Conservation (phyloP, 2,797 vertebrate species). For the Vultur gryphus region DNA sequence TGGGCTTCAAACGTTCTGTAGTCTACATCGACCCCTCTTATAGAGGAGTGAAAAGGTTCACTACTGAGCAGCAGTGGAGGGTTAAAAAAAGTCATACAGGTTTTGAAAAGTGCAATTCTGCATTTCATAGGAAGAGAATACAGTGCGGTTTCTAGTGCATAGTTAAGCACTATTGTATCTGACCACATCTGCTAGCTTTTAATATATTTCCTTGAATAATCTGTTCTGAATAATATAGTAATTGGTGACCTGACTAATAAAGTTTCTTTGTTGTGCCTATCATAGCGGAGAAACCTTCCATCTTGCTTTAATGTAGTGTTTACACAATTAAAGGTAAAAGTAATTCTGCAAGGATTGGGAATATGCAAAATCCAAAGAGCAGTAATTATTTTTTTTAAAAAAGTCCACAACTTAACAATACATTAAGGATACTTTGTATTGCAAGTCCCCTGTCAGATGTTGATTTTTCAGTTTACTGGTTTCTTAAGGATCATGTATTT, state of each 20-base stretch:
- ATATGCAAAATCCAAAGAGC: slow-evolving; percentile 29
- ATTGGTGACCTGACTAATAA: slow-evolving; percentile 71
- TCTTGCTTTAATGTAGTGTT: slow-evolving; percentile 19
- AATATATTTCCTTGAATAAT: slow-evolving; percentile 69
- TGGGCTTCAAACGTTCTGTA: slow-evolving; percentile 16
- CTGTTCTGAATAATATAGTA: slow-evolving; percentile 64
- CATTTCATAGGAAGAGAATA: slow-evolving; percentile 30
- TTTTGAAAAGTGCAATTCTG: slow-evolving; percentile 40
- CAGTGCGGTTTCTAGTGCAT: slow-evolving; percentile 28
- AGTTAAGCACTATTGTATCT: slow-evolving; percentile 51
- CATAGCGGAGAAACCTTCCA: slow-evolving; percentile 19
- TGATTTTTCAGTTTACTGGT: slow-evolving; percentile 47
- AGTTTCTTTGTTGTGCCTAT: slow-evolving; percentile 61
- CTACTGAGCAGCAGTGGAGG: slow-evolving; percentile 2
- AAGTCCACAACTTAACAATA: slow-evolving; percentile 31
- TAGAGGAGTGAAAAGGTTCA: background rate
- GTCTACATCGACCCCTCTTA: slow-evolving; percentile 24
- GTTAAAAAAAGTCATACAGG: slow-evolving; percentile 37
- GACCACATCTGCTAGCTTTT: slow-evolving; percentile 59
- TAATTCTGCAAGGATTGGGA: background rate
- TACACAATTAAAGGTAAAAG: slow-evolving; percentile 39
- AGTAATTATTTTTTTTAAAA: background rate
- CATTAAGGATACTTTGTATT: background rate
- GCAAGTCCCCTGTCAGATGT: slow-evolving; percentile 4
- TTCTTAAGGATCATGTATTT: slow-evolving; percentile 51